Evolutionary conservation across 2,888 invertebrate genomes (phyloP).

Genomic region (Cheilosia pagana): DNA sequence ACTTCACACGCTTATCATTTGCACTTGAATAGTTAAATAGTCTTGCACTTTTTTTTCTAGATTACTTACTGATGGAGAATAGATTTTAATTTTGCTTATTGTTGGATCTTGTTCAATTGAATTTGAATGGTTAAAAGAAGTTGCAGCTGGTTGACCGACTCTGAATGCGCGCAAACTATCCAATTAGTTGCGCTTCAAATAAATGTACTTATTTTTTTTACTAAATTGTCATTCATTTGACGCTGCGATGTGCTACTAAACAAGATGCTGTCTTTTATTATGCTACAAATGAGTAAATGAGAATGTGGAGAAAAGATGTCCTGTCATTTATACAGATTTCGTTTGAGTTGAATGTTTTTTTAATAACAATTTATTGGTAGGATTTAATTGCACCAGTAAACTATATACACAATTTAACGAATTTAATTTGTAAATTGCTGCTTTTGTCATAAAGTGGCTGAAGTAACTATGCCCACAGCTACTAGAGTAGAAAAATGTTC

Average conservation of each 20-base stretch:
- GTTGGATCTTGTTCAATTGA: slow-evolving; percentile 30
- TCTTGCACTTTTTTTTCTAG: slow-evolving; percentile 1
- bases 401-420: too few relatives aligned
- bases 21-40: slow-evolving; percentile 27
- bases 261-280: slow-evolving; percentile 20
- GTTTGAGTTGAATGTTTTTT: too few relatives aligned
- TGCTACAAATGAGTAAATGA: slow-evolving; percentile 8
- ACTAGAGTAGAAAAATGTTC: too few relatives aligned
- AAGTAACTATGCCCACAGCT: too few relatives aligned
- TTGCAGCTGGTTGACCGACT: slow-evolving; percentile 23
- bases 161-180: slow-evolving; percentile 5
- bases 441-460: too few relatives aligned
- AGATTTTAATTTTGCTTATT: slow-evolving; percentile 23
- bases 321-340: background rate
- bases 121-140: slow-evolving; percentile 28
- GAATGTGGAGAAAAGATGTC: background rate
- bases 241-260: background rate
- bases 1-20: slow-evolving; percentile 29
- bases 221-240: slow-evolving; percentile 4
- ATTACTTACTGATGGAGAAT: background rate
- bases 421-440: too few relatives aligned
- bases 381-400: too few relatives aligned
- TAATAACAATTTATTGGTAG: too few relatives aligned
- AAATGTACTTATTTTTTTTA: background rate
- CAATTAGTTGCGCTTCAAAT: slow-evolving; percentile 19